Evolutionary conservation across 2,888 invertebrate genomes (phyloP).

Genomic region (Athalia circularis): DNA sequence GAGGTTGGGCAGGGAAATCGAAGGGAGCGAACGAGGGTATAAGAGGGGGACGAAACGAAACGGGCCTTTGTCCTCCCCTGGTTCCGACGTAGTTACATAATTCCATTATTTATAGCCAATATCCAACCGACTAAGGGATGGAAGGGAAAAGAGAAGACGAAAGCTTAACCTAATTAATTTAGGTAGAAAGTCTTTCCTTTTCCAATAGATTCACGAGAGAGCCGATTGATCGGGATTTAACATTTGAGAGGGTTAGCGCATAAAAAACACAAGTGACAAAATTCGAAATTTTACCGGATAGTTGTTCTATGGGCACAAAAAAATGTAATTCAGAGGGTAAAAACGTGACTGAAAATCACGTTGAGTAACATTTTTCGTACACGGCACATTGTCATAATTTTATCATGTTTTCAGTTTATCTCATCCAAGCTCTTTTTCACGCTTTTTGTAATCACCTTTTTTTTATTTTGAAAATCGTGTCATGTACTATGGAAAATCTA

Average conservation of each 20-base stretch:
- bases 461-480: too few relatives aligned
- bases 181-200: slow-evolving; percentile 48
- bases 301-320: not conserved
- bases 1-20: too few relatives aligned
- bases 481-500: too few relatives aligned
- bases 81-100: slow-evolving; percentile 61
- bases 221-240: slow-evolving; percentile 20
- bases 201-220: slow-evolving; percentile 32
- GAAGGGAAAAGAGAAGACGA: slow-evolving; percentile 57
- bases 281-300: not conserved
- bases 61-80: slow-evolving; percentile 58
- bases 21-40: slow-evolving; percentile 31
- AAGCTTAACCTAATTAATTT: slow-evolving; percentile 65
- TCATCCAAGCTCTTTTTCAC: too few relatives aligned
- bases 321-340: not conserved
- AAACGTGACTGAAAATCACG: too few relatives aligned
- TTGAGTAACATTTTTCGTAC: too few relatives aligned
- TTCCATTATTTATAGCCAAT: slow-evolving; percentile 68
- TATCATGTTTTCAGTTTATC: too few relatives aligned
- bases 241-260: not conserved
- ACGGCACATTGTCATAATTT: too few relatives aligned
- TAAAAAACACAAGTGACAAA: too few relatives aligned
- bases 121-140: slow-evolving; percentile 53
- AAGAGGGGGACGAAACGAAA: slow-evolving; percentile 54
- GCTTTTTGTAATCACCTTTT: too few relatives aligned